These are phyloP conservation scores for Centruroides vittatus DNA, from an alignment of 1,140 invertebrate species.

Conservation along the genomic window DNA sequence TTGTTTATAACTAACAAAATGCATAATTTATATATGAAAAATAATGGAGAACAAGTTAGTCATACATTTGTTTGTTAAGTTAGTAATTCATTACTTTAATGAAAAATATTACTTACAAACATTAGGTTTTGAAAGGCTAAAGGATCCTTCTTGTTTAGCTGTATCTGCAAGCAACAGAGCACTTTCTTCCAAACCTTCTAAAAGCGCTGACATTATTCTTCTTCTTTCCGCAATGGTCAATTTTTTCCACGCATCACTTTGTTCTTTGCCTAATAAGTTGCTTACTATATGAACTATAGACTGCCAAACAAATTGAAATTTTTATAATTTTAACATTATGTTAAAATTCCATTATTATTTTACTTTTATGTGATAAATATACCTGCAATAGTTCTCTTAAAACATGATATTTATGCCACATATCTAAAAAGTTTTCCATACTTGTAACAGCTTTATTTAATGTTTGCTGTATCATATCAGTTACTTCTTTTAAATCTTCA, in stretches of 20 bases:
- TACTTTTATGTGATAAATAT: not conserved
- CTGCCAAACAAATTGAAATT: slow-evolving; percentile 31
- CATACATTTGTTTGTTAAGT: too few relatives aligned
- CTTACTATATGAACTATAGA: slow-evolving; percentile 74
- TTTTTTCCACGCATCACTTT: slow-evolving; percentile 74
- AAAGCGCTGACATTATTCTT: slow-evolving; percentile 61
- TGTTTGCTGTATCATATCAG: slow-evolving; percentile 7
- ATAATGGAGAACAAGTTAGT: too few relatives aligned
- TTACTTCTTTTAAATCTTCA: slow-evolving; percentile 8
- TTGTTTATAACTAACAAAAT: too few relatives aligned
- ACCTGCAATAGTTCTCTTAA: slow-evolving; percentile 10
- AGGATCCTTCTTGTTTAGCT: slow-evolving; percentile 63
- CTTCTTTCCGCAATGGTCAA: slow-evolving; percentile 47
- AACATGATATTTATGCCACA: slow-evolving; percentile 9
- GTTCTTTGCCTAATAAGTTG: slow-evolving; percentile 68
- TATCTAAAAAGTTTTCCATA: slow-evolving; percentile 15
- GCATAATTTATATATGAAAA: too few relatives aligned
- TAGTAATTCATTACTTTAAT: not conserved
- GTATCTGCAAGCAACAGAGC: slow-evolving; percentile 81
- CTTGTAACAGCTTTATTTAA: slow-evolving; percentile 12
- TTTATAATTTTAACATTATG: not conserved
- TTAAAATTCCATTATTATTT: not conserved
- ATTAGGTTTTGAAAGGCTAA: slow-evolving; percentile 65
- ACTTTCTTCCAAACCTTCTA: slow-evolving; percentile 78
- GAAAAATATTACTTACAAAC: slow-evolving; percentile 49